A percentile compares a stretch with the other conserved stretches of the same genome.
Conservation (phyloP, 92 coral and sea anemone species). For the Scolanthus callimorphus region DNA sequence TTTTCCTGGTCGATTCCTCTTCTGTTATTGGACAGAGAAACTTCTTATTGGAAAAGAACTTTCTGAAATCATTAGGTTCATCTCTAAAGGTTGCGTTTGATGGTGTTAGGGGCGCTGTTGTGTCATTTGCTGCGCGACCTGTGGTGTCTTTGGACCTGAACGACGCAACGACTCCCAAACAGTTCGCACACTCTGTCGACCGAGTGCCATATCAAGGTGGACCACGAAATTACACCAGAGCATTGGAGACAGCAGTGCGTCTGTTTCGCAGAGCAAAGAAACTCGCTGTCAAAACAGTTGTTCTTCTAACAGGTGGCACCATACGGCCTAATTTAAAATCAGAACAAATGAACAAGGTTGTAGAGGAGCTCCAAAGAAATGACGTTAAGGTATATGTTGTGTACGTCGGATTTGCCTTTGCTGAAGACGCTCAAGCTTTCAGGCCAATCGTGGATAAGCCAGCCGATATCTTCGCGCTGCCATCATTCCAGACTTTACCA, state of each 20-base stretch:
- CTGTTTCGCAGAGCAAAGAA: too few species aligned
- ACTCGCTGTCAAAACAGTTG: conserved; percentile 36
- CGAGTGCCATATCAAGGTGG: conserved; percentile 42
- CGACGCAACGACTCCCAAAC: conserved; percentile 31
- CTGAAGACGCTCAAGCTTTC: conserved; percentile 29
- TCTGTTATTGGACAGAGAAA: too few species aligned
- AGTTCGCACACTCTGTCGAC: conserved; percentile 51
- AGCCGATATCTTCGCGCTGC: conserved; percentile 20
- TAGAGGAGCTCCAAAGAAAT: conserved; percentile 51
- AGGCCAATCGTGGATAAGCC: conserved; percentile 41
- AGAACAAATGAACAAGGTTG: conserved; percentile 37
- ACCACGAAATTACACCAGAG: conserved; percentile 61
- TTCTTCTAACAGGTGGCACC: conserved; percentile 48
- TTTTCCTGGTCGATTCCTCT: conserved; percentile 81
- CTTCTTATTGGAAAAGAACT: conserved; percentile 14
- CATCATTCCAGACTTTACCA: conserved; percentile 27
- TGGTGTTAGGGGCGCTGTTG: too few species aligned
- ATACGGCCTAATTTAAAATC: conserved; percentile 31
- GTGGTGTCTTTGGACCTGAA: conserved; percentile 61
- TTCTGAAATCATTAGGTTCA: too few species aligned
- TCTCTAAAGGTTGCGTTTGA: too few species aligned
- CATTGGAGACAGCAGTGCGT: conserved; percentile 50
- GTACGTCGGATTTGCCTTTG: conserved; percentile 56
- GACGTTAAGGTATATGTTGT: conserved; percentile 53
- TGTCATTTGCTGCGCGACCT: too few species aligned